phyloP scores from a whole-genome alignment of 1,140 invertebrate genomes.

The Trialeurodes vaporariorum region DNA sequence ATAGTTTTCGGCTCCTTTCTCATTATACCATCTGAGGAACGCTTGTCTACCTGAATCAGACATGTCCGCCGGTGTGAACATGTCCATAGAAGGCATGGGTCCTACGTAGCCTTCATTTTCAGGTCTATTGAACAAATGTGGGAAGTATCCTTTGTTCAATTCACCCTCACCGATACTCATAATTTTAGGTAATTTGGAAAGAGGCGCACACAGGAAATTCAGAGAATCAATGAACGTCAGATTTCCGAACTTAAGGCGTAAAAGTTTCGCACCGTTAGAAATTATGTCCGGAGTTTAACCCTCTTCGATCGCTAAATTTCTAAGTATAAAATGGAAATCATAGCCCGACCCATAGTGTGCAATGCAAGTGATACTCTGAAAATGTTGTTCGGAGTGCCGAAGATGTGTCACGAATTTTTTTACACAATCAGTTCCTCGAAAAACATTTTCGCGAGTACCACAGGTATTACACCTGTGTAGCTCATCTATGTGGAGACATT shows the following conservation, averaged over 20 bases:
- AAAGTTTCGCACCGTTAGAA: background rate
- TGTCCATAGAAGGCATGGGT: constrained; percentile 16
- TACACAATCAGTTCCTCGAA: background rate
- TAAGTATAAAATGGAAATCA: background rate
- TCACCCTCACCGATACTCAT: constrained; percentile 16
- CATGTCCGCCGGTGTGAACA: constrained; percentile 19
- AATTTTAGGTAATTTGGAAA: constrained; percentile 14
- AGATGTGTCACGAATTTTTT: background rate
- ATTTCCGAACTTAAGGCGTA: background rate
- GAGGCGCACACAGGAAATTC: constrained; percentile 1
- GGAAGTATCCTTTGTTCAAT: constrained; percentile 23
- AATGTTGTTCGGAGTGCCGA: background rate
- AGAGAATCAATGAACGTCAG: constrained; percentile 8
- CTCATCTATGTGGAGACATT: background rate
- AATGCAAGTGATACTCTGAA: background rate
- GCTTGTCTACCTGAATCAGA: constrained; percentile 4
- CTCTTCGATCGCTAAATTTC: background rate
- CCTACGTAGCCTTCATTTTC: constrained; percentile 23
- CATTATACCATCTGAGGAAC: constrained; percentile 20
- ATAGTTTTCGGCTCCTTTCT: constrained; percentile 15
- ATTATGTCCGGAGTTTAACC: background rate
- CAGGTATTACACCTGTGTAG: background rate
- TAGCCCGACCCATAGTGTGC: background rate
- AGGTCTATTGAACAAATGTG: constrained; percentile 23
- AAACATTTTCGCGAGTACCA: background rate